Base-by-base conservation (phyloP, 2,113 vertebrate genomes). In the Ardeotis arabs region DNA sequence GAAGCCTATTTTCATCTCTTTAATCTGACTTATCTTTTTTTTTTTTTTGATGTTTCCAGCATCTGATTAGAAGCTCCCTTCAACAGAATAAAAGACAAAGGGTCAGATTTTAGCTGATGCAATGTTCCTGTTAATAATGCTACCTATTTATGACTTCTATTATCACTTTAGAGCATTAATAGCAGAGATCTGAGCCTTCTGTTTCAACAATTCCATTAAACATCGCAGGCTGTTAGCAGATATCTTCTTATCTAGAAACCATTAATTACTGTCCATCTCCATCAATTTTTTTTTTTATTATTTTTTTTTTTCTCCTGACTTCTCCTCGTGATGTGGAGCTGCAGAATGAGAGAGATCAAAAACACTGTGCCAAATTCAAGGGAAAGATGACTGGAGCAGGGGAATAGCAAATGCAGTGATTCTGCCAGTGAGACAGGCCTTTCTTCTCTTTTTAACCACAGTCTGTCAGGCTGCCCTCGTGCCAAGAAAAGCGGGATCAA, bases 401-500 rank as follows among this genome's bases (percentile, higher is more conserved):
- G 45, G 87, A 78, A 78, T 83, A 89, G 62, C 37, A 91, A 87
- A 52, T 66, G 82, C 89, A 78, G 84, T 69, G 89, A 81, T 72
- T 92, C 75, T 95, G 78, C 94, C 81, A 91, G 56, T 96, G 66
- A 95, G 52, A 90, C 58, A 89, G 84, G 50, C 69, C 83, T 96
- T 84, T 96, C 91, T 94, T 96, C 93, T 97, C 96, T 94, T 96
- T 92, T 78, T 92, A 91, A 95, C 87, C 98, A 97, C 98, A 99
- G 99, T 99, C 98, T 99, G 98, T 99, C 99, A 98, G 99, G 99
- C 98, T 99, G 99, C 98, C 99, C 99, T 95, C 99, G 99, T 98
- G 99, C 99, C 99, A 99, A 99, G 99, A 99, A 99, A 98, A 99
- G 99, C 91, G 99, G 99, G 98, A 98, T 99, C 98, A 99, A 99